Evolutionary conservation across 2,797 vertebrate species (phyloP), one percentile per base, ranked within the genome.

Genomic region (Leptoclinus maculatus): DNA sequence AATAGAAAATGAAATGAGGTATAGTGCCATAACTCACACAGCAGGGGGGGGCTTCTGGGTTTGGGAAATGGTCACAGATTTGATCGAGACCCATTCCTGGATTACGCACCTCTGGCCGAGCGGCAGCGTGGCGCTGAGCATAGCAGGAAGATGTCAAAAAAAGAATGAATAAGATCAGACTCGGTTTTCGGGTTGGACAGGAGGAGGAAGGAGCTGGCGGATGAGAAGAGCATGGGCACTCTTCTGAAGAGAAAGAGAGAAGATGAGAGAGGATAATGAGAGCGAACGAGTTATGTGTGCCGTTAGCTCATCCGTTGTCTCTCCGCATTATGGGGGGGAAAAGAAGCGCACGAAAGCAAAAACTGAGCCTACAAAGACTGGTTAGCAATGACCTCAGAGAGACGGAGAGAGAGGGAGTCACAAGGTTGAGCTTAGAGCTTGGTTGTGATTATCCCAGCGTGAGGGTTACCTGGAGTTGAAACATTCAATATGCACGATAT

Each of bases 381-480:
- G 76, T 76, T 83, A 74, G 64, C 78, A 59, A 59, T 88, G 82
- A 89, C 75, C 88, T 89, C 87, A 87, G 80, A 77, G 66, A 67
- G 64, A 70, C 39, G 43, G 67, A 57, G 66, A 56, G 29, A 32
- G 51, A 25, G 71, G 17, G 51, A 79, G 85, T 86, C 84, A 89
- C 82, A 71, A 70, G 87, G 74, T 84, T 81, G 84, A 84, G 85
- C 80, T 83, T 76, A 85, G 67, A 78, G 76, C 76, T 86, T 12
- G 76, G 79, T 66, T 75, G 77, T 85, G 82, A 89, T 91, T 87
- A 85, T 67, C 76, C 73, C 47, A 49, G 72, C 9, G 1, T 29
- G 69, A 83, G 88, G 91, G 92, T 93, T 88, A 93, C 83, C 66
- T 81, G 76, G 86, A 93, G 91, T 89, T 93, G 41, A 92, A 89